Conservation (phyloP, 1,140 invertebrate species). For the Trypoxylus dichotomus region DNA sequence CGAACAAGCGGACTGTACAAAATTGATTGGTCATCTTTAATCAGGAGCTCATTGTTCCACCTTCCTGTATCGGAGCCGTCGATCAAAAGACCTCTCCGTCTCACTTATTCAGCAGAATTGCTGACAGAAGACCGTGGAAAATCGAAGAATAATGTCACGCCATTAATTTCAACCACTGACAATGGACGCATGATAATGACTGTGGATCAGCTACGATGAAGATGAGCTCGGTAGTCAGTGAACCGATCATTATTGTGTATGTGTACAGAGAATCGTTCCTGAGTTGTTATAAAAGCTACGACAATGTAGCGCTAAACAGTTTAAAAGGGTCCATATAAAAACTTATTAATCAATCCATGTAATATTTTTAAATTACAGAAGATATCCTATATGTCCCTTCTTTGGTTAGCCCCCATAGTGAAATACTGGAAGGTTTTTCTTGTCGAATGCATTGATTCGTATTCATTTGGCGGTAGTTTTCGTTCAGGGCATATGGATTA, state of each 20-base stretch:
- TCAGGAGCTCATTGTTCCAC: constrained; percentile 5
- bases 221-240: not conserved
- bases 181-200: not conserved
- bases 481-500: not conserved
- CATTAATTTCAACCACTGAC: constrained; percentile 6
- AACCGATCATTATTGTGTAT: not conserved
- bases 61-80: constrained; percentile 1
- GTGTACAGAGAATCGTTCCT: not conserved
- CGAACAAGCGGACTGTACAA: not conserved
- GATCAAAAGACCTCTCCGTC: not conserved
- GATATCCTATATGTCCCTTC: not conserved
- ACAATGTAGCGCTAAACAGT: not conserved
- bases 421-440: not conserved
- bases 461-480: not conserved
- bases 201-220: not conserved
- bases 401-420: not conserved
- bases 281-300: not conserved
- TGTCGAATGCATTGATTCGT: not conserved
- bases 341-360: not conserved
- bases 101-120: constrained; percentile 2
- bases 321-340: not conserved
- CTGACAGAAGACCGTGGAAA: constrained; percentile 1
- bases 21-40: constrained; percentile 3
- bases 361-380: not conserved
- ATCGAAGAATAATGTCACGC: constrained; percentile 2